Conservation (phyloP, 1,140 invertebrate species). For the Paracyclopina nana region DNA sequence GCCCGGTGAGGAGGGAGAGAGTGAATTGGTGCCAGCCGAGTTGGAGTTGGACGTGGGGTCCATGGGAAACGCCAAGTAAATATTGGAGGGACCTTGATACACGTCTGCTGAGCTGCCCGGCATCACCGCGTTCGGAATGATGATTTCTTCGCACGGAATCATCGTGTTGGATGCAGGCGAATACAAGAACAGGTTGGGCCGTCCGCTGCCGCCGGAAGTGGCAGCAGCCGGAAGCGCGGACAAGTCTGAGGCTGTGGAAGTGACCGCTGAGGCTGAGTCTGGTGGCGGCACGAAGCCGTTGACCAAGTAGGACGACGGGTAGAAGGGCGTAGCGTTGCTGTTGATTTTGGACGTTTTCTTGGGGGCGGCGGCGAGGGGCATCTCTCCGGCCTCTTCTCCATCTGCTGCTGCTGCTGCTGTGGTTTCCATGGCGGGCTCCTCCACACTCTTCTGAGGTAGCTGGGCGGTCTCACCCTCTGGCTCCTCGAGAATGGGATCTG, state of each 20-base stretch:
- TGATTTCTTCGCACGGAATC: conserved; percentile 14
- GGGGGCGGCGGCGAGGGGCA: background rate
- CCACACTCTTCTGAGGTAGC: background rate
- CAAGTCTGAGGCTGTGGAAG: too few relatives aligned
- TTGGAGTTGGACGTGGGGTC: background rate
- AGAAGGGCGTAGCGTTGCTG: conserved; percentile 1
- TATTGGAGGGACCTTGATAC: background rate
- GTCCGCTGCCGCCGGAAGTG: background rate
- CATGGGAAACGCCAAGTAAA: conserved; percentile 14
- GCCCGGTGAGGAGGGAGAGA: too few relatives aligned
- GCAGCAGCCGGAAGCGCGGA: too few relatives aligned
- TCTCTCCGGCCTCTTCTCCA: background rate
- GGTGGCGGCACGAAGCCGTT: background rate
- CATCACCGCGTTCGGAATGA: conserved; percentile 4
- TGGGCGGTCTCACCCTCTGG: background rate
- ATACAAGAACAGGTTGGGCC: conserved; percentile 16
- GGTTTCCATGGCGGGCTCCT: background rate
- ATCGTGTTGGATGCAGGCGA: conserved; percentile 13
- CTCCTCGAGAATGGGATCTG: background rate
- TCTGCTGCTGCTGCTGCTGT: background rate
- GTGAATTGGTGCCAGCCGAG: too few relatives aligned
- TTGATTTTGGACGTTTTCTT: background rate
- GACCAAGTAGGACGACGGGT: background rate
- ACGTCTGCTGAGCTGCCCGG: background rate
- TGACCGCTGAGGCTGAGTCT: too few relatives aligned